Conservation (phyloP, 2,113 vertebrate species). For the Platysteira castanea region DNA sequence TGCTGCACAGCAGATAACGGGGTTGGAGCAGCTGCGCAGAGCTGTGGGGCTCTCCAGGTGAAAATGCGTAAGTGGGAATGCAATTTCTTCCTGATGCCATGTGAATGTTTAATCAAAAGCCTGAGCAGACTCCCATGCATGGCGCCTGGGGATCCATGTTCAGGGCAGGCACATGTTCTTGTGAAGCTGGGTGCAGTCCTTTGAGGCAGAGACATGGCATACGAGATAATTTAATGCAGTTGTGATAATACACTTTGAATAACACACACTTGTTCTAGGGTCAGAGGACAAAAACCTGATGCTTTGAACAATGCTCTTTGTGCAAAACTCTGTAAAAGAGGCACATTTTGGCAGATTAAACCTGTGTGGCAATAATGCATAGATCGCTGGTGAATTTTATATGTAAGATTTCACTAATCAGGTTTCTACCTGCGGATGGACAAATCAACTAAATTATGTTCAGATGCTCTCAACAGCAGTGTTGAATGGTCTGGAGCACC, state of each 20-base stretch:
- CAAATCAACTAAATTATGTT: background rate
- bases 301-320: background rate
- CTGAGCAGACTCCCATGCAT: background rate
- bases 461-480: background rate
- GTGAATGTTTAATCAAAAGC: background rate
- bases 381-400: background rate
- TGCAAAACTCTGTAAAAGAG: background rate
- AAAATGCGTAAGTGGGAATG: conserved; percentile 91
- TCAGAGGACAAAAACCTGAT: accelerated
- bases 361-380: background rate
- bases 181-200: background rate
- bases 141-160: accelerated
- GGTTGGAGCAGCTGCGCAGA: conserved; percentile 84
- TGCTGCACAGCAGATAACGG: conserved; percentile 91
- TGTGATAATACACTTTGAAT: background rate
- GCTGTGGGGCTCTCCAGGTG: conserved; percentile 94
- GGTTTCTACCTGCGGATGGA: background rate
- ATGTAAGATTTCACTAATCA: background rate
- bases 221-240: background rate
- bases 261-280: background rate
- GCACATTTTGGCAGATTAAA: background rate
- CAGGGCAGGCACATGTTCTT: background rate
- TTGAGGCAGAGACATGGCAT: background rate
- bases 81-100: background rate
- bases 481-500: background rate